phyloP scores from a whole-genome alignment of 2,888 invertebrate genomes.

The Aphelenchoides bicaudatus region DNA sequence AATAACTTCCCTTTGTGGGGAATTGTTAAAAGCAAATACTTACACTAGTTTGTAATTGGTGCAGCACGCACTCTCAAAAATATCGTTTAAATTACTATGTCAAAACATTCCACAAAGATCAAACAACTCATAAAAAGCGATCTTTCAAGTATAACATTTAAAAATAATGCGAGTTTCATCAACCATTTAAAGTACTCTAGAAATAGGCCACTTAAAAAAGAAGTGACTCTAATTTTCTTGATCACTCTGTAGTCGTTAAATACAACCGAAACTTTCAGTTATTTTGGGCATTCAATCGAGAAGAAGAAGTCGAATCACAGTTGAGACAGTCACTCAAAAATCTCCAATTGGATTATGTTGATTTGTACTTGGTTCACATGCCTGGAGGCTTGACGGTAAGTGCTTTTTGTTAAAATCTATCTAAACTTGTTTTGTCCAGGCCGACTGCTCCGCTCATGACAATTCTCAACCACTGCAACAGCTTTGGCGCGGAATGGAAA shows the following conservation, averaged over 20 bases:
- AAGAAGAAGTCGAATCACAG: constrained; percentile 17
- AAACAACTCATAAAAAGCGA: too few species aligned
- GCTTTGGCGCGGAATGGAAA: constrained; percentile 26
- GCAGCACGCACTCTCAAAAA: too few species aligned
- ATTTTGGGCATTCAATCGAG: constrained; percentile 20
- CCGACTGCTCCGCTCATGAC: neutral
- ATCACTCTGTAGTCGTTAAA: neutral
- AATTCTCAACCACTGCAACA: neutral
- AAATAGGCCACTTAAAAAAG: too few species aligned
- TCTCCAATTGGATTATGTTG: constrained; percentile 73
- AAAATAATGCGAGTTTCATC: too few species aligned
- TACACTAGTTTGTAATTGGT: too few species aligned
- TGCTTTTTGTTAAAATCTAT: neutral
- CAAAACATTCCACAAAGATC: too few species aligned
- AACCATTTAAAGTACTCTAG: too few species aligned
- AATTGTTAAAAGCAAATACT: too few species aligned
- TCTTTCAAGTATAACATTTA: too few species aligned
- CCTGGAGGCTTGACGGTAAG: neutral
- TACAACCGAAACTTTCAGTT: constrained; percentile 26
- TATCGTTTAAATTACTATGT: too few species aligned
- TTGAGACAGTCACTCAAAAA: constrained; percentile 39
- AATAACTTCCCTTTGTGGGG: too few species aligned
- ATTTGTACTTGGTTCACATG: constrained; percentile 75
- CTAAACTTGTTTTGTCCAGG: neutral
- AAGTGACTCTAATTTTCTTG: constrained; percentile 1